Evolutionary conservation across 30 jellyfish, hydroid and myxozoan genomes (phyloP).

Genomic region (Turritopsis dohrnii): DNA sequence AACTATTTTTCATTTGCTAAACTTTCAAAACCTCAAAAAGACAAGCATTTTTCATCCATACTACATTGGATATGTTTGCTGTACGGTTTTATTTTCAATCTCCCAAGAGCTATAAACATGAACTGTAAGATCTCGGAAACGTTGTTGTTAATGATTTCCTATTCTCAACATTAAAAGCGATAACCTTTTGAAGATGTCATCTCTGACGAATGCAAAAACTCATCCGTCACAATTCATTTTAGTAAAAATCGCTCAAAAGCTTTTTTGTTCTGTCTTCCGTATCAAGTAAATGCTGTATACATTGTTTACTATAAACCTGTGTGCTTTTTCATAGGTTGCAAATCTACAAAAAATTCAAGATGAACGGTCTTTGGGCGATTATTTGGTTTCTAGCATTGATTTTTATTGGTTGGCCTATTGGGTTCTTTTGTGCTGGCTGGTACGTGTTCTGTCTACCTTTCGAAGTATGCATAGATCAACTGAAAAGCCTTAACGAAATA

Average conservation of each 20-base stretch:
- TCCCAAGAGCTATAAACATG: no score
- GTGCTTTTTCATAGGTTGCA: not conserved
- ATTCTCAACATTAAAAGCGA: no score
- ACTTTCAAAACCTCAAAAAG: no score
- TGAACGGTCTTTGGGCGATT: constrained; percentile 17
- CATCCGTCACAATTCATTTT: not conserved
- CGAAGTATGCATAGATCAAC: constrained; percentile 8
- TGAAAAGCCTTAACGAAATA: constrained; percentile 3
- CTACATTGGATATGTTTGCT: no score
- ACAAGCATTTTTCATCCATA: no score
- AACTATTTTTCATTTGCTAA: no score
- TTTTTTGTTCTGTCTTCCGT: not conserved
- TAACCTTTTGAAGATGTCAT: no score
- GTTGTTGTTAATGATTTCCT: no score
- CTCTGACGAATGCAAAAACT: no score
- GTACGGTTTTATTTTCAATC: no score
- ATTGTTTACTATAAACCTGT: not conserved
- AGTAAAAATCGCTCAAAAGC: not conserved
- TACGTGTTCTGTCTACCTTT: constrained; percentile 18
- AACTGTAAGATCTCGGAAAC: no score
- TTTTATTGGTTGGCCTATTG: constrained; percentile 25
- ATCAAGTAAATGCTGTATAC: not conserved
- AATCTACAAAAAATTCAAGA: not conserved
- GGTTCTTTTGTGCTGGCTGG: constrained; percentile 19
- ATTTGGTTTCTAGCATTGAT: constrained; percentile 8